These are phyloP conservation scores for Hymenochirus boettgeri DNA, from an alignment of 2,113 vertebrate genomes.

Conservation along the genomic window DNA sequence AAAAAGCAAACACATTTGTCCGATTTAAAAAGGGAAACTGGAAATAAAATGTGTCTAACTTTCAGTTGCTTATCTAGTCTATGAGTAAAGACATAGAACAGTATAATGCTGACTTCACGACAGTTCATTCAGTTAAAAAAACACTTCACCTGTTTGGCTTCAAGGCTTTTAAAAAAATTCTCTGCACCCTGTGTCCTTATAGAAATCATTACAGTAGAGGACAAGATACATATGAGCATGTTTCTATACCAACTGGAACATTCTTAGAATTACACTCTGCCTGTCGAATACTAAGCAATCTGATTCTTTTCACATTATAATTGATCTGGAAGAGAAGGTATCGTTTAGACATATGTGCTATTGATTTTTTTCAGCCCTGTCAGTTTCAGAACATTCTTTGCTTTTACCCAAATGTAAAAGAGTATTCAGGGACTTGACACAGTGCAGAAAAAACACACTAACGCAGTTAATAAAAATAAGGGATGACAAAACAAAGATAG, in stretches of 20 bases:
- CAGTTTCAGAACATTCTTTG: conserved; percentile 22
- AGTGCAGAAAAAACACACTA: not conserved
- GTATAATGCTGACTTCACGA: too few species aligned
- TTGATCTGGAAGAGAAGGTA: conserved; percentile 26
- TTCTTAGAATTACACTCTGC: conserved; percentile 46
- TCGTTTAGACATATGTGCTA: not conserved
- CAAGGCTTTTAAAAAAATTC: conserved; percentile 55
- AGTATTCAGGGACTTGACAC: not conserved
- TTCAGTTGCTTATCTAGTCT: too few species aligned
- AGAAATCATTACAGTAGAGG: conserved; percentile 40
- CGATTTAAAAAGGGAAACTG: conserved; percentile 59
- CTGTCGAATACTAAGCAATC: not conserved
- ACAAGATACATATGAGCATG: conserved; percentile 18
- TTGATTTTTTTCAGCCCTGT: conserved; percentile 8
- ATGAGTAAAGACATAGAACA: too few species aligned
- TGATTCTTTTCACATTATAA: conserved; percentile 30
- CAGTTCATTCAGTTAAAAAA: conserved; percentile 49
- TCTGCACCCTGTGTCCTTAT: conserved; percentile 59
- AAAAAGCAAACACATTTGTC: conserved; percentile 58
- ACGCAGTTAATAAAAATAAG: not conserved
- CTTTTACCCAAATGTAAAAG: conserved; percentile 29
- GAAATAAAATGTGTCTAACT: conserved; percentile 18
- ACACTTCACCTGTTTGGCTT: conserved; percentile 57
- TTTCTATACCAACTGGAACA: conserved; percentile 26
- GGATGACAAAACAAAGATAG: too few species aligned